These are phyloP conservation scores for Scaptomyza tumidula DNA, from an alignment of 2,888 invertebrate species.

Conservation along the genomic window DNA sequence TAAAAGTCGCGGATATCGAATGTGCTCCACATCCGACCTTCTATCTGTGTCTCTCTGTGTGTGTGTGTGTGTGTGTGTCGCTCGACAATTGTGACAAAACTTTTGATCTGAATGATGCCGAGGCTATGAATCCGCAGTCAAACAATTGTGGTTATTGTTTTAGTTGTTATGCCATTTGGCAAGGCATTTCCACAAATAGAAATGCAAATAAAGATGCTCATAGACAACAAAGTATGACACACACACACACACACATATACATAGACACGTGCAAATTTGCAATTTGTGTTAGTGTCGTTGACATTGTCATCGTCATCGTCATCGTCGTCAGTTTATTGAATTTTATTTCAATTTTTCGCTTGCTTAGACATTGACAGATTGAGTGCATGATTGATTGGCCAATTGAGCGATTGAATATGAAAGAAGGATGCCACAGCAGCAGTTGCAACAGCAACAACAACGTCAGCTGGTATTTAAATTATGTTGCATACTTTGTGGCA, in stretches of 20 bases:
- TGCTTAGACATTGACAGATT: slow-evolving; percentile 67
- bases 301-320: neutral
- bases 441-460: neutral
- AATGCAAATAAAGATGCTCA: neutral
- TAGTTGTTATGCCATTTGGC: no score
- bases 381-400: slow-evolving; percentile 52
- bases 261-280: slow-evolving; percentile 48
- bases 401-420: slow-evolving; percentile 43
- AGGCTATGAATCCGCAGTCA: slow-evolving; percentile 12
- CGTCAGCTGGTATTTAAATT: neutral
- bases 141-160: neutral
- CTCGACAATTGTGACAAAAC: slow-evolving; percentile 15
- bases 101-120: neutral
- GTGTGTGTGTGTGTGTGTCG: neutral
- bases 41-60: neutral
- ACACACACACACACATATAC: neutral
- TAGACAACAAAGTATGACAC: slow-evolving; percentile 12
- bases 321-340: slow-evolving; percentile 62
- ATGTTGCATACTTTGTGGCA: slow-evolving; percentile 6
- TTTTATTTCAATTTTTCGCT: slow-evolving; percentile 71
- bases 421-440: no score
- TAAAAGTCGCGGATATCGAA: slow-evolving; percentile 5
- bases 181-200: no score
- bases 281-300: slow-evolving; percentile 60
- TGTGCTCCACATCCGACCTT: neutral